Evolutionary conservation across 2,113 vertebrate species (phyloP), one percentile per base, ranked within the genome.

Genomic region (Steatornis caripensis): DNA sequence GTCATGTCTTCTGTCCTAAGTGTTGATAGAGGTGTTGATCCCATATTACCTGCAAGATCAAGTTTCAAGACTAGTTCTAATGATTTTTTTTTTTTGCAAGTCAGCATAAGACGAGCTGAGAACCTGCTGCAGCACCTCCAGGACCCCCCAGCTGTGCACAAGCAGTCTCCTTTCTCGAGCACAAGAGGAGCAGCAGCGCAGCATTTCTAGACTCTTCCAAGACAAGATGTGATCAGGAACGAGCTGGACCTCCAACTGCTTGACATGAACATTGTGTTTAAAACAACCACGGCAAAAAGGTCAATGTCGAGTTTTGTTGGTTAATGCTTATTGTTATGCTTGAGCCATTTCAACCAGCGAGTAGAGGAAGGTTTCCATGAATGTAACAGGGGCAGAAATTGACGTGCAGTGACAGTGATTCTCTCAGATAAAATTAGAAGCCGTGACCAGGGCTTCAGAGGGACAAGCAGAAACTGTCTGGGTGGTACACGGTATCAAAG

Each of bases 81-180:
- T 9, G 15, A 29, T 12, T 13, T 21, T 16, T 15, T 46, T 49
- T 26, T 61, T 23, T 30, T n/a, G 2, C 14, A 49, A 55, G 36
- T 20, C 30, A 36, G 20, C 4, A 24, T 26, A 26, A 53, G 9
- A 19, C 0, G 0, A 84, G 37, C 15, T 3, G 11, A 49, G 62
- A 71, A 45, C 8, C 22, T 30, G 16, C 51, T 1, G 7, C 13
- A 48, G 55, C 39, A 55, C 9, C 8, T 20, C 3, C 1, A 39
- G 11, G 30, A 60, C 16, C 12, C 2, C 0, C 26, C 10, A 11
- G 57, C 53, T 45, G 14, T 36, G 66, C 32, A 49, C 21, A 49
- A 46, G 46, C 32, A 45, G 6, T 23, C 37, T 45, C 39, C n/a
- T 61, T 81, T 37, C 58, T 39, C 29, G 54, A 80, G 43, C 32